Percentiles rank a stretch among this genome's conserved stretches.
Conservation (phyloP, 1,140 invertebrate genomes). For the Globodera ellingtonae region DNA sequence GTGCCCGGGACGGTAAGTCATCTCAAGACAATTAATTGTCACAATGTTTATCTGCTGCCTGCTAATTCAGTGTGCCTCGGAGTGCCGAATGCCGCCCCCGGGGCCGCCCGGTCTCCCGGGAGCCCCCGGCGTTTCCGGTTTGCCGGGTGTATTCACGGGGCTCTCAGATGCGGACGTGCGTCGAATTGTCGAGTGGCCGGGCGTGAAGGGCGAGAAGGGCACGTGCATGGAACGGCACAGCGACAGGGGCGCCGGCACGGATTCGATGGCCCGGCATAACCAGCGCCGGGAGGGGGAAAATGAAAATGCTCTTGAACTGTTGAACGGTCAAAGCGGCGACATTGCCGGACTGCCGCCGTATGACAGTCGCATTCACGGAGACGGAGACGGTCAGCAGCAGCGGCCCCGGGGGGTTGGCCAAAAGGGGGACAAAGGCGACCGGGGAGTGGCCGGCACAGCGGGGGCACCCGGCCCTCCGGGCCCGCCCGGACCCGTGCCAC, state of each 20-base stretch:
- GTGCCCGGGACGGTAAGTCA: conserved; percentile 24
- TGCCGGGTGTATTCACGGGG: conserved; percentile 38
- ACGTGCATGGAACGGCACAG: conserved; percentile 18
- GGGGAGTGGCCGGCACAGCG: conserved; percentile 26
- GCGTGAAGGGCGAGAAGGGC: conserved; percentile 51
- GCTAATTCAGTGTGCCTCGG: conserved; percentile 22
- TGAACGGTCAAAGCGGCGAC: conserved; percentile 16
- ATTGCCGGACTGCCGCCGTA: conserved; percentile 31
- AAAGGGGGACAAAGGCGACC: conserved; percentile 53
- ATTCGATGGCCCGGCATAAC: not conserved
- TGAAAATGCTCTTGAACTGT: not conserved
- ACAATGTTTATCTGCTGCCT: conserved; percentile 3
- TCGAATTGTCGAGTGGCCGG: conserved; percentile 48
- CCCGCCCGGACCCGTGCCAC: conserved; percentile 2
- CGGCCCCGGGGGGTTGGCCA: conserved; percentile 16
- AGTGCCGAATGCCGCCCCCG: conserved; percentile 23
- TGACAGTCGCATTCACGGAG: conserved; percentile 26
- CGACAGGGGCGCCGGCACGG: not conserved
- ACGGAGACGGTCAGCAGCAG: not conserved
- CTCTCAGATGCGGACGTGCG: conserved; percentile 51
- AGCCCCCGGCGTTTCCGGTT: conserved; percentile 26
- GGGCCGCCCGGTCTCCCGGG: conserved; percentile 48
- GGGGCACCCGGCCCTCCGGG: conserved; percentile 36
- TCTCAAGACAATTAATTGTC: not conserved
- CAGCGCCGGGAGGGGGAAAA: too few relatives aligned